Evolutionary conservation across 2,888 invertebrate species (phyloP).

Genomic region (Fabriciana adippe): DNA sequence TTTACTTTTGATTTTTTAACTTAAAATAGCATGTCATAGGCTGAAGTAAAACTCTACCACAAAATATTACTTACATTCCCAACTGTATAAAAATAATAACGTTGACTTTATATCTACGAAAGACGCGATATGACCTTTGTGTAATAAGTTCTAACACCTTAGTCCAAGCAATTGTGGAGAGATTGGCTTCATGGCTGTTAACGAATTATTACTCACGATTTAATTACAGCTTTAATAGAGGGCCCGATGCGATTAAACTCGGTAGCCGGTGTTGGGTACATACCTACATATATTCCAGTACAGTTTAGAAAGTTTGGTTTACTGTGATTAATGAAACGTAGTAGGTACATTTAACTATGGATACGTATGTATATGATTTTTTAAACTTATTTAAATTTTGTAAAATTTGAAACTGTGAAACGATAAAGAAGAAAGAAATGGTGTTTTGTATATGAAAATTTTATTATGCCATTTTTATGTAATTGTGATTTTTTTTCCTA

Average conservation of each 20-base stretch:
- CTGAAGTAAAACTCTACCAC: too few relatives aligned
- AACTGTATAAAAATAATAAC: background rate
- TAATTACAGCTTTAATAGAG: slow-evolving; percentile 66
- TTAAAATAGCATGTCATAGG: too few relatives aligned
- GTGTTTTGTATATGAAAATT: too few relatives aligned
- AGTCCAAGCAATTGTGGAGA: slow-evolving; percentile 19
- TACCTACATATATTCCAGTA: slow-evolving; percentile 25
- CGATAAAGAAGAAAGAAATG: too few relatives aligned
- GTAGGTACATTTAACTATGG: too few relatives aligned
- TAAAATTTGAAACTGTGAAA: too few relatives aligned
- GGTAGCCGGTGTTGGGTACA: slow-evolving; percentile 58
- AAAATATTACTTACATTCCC: too few relatives aligned
- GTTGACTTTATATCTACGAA: background rate
- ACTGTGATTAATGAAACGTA: background rate
- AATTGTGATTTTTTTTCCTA: too few relatives aligned
- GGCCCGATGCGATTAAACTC: slow-evolving; percentile 54
- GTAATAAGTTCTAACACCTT: background rate
- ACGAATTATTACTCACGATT: slow-evolving; percentile 68
- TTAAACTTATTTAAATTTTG: background rate
- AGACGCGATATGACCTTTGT: background rate
- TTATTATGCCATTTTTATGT: too few relatives aligned
- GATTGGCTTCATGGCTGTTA: slow-evolving; percentile 58
- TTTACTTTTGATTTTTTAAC: too few relatives aligned
- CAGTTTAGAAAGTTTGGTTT: slow-evolving; percentile 47
- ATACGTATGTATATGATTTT: background rate